Evolutionary conservation across 2,888 invertebrate species (phyloP), one percentile per base, ranked within the genome.

Genomic region (Ormyrus labotus): DNA sequence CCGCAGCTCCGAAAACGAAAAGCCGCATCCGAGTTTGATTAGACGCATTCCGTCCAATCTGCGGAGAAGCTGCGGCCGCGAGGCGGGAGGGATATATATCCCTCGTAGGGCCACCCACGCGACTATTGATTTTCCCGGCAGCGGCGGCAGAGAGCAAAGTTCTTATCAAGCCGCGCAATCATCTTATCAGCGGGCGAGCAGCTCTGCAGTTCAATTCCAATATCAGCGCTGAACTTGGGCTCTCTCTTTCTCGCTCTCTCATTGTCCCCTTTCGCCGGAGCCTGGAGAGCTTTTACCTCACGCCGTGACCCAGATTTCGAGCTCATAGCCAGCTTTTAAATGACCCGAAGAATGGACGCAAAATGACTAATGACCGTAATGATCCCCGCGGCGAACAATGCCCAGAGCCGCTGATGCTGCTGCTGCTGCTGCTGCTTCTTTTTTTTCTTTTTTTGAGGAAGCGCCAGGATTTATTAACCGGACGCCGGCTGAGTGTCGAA

Each of bases 201-300:
- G 60, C 63, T 63, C 53, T 73, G 55, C 68, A 64, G 71, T 67
- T 48, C 73, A 69, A 73, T 82, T 72, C 78, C 68, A 69, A 82
- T 83, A 81, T 78, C 77, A 58, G 10, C 61, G 65, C 58, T 71
- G 68, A 76, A 75, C 81, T 74, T 82, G 78, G 77, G 19, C 67
- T 75, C 48, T 19, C 19, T 19, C 19, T 19, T 19, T 19, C 19
- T 19, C 47, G 57, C 47, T 34, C 50, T 74, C 64, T 55, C 19
- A 67, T 61, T 68, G 78, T 77, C 57, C 71, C 65, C 47, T 58
- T 71, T 55, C 74, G 9, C 65, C 50, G 69, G 63, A 34, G 45
- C 57, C 58, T 53, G 45, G 74, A 74, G 79, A 74, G 79, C 69
- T 80, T 80, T 80, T 80, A 75, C 69, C 64, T 58, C 71, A 47